Base-by-base conservation (phyloP, 2,113 vertebrate genomes). In the Noctilio leporinus region DNA sequence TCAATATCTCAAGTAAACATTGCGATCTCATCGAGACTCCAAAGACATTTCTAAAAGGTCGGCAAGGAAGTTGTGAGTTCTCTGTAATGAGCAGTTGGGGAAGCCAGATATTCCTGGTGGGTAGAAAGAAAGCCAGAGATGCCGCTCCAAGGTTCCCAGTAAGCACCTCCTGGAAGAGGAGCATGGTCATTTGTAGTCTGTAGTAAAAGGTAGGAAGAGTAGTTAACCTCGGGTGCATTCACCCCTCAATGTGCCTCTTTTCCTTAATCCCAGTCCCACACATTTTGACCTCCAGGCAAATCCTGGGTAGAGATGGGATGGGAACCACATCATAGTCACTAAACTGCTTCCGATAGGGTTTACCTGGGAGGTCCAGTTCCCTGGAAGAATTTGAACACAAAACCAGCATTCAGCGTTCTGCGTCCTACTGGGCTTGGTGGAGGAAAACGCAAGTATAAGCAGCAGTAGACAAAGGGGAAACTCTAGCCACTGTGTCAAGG, bases 301-400 rank as follows among this genome's bases (percentile, higher is more conserved):
- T 4, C 45, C 45, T n/a, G 7, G 35, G 15, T 19, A 80, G n/a
- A 40, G 53, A 65, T 93, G 85, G 16, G 49, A 86, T 7, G 57
- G 22, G 17, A 7, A 55, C 17, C 10, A 43, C 51, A 59, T 76
- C 67, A 43, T 53, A 86, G 59, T 76, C 86, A 51, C 30, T 49
- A 69, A 59, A 95, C 5, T 47, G 14, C 43, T 78, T 28, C 38
- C 87, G 87, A 85, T 53, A 57, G 67, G 10, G 11, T 26, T 82
- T 15, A 65, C 30, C 35, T 57, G 43, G 17, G 51, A 8, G 47
- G 57, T 76, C 65, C 24, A 69, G 35, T 47, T 65, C 72, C 55
- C 64, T 77, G n/a, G 38, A 92, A 91, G 64, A 78, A 72, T 89
- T 57, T 86, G 80, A 89, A 94, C 62, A 70, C 45, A 83, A 49